Base-by-base conservation (phyloP, 2,113 vertebrate genomes). In the Scortum barcoo region DNA sequence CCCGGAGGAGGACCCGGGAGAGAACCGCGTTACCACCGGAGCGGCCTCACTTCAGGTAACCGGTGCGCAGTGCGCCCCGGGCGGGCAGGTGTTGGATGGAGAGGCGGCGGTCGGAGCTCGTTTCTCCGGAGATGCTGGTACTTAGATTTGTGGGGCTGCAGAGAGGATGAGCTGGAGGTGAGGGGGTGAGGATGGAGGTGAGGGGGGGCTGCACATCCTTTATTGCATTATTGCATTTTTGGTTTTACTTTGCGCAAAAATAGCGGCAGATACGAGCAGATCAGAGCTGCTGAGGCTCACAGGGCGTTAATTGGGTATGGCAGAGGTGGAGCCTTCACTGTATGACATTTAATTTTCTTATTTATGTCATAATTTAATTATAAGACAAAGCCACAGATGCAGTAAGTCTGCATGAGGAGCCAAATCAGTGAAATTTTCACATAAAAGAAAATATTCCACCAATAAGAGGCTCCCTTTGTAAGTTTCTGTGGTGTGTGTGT, bases 31-130 rank as follows among this genome's bases (percentile, higher is more conserved):
- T 89, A 88, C 89, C 89, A 86, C 85, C 92, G 90, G 85, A 94
- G 94, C 95, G 93, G 90, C 91, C 92, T 90, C 91, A 38, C 85
- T 86, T 85, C 90, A 95, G 95, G 95, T 96, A 95, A 36, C 61
- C 28, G 80, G 53, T 30, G 76, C 72, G 2, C 5, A 11, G 60
- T 30, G 78, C 85, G n/a, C 50, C 70, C 72, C 51, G 36, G 50
- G 83, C 53, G 17, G 67, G 70, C 86, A 91, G 91, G 90, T 88
- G 88, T 62, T 50, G 24, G 88, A 86, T 86, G 86, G 71, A 81
- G 87, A 81, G 69, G 71, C 75, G 83, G 83, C 81, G 75, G 81
- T 62, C 42, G 3, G 53, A 7, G n/a, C n/a, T n/a, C n/a, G n/a
- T n/a, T n/a, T n/a, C n/a, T n/a, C n/a, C n/a, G n/a, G n/a, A n/a